Evolutionary conservation across 2,113 vertebrate species (phyloP), one percentile per base, ranked within the genome.

Genomic region (Nicator chloris): DNA sequence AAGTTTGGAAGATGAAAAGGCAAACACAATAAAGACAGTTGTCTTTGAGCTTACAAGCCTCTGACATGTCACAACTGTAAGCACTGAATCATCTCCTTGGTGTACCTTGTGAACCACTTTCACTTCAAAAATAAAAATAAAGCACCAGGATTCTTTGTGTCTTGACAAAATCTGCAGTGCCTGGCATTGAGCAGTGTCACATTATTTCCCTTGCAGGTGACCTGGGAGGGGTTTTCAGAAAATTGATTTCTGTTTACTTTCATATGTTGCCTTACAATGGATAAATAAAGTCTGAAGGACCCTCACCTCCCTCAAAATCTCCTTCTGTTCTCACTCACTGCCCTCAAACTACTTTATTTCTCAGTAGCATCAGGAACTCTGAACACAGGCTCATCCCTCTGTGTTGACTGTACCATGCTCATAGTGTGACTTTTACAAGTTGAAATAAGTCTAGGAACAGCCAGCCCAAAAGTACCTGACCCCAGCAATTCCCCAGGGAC

Each of bases 1-100:
- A 96, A 86, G 88, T 95, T 94, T 94, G 86, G 72, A 94, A 95
- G 96, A 97, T 96, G 93, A 97, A 97, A 97, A 97, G 96, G 65
- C 89, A 93, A 95, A 78, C 72, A 96, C 94, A 95, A 94, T 96
- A 94, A 92, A 96, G 95, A 94, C 93, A 86, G 60, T 90, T 51
- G 12, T 93, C 93, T 96, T 95, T 95, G 95, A 97, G 95, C 88
- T 90, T 94, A 96, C 16, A 31, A 97, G 94, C 75, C 85, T 88
- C 79, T 91, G 93, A 95, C 95, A 95, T 94, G 92, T 95, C 86
- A 90, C 86, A 96, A 93, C 88, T 91, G 92, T 82, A 97, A 94
- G 95, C 93, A 91, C 72, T 33, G 88, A 92, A 94, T 82, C 90
- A 83, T 88, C 90, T 96, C 88, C 72, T 84, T 88, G 72, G 88